Conservation (phyloP, 2,113 vertebrate genomes). For the Apus apus region DNA sequence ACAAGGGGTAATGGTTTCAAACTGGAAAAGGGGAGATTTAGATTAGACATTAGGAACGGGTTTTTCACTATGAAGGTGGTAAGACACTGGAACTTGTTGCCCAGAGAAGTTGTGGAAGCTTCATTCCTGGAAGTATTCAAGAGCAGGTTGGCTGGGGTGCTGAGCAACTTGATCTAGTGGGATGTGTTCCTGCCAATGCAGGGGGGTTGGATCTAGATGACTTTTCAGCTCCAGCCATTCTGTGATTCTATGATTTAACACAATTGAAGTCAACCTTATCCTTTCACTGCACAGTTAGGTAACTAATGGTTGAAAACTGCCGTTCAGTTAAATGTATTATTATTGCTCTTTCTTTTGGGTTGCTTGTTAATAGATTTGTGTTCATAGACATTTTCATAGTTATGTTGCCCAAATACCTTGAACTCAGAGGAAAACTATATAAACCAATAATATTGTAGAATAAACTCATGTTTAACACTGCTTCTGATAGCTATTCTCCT, state of each 20-base stretch:
- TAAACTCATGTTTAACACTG: not conserved
- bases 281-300: not conserved
- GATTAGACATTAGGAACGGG: too few relatives aligned
- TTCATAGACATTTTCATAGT: not conserved
- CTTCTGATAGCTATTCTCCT: not conserved
- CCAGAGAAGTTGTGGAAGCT: too few relatives aligned
- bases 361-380: not conserved
- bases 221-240: too few relatives aligned
- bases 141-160: too few relatives aligned
- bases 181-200: too few relatives aligned
- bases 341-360: not conserved
- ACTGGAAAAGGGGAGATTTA: too few relatives aligned
- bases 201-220: too few relatives aligned
- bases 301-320: not conserved
- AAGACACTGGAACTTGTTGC: too few relatives aligned
- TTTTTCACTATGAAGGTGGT: too few relatives aligned
- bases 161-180: too few relatives aligned
- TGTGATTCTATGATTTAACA: not conserved
- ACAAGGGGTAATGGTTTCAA: too few relatives aligned
- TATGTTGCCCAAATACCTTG: not conserved
- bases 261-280: not conserved
- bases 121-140: too few relatives aligned
- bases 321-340: not conserved
- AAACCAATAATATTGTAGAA: not conserved
- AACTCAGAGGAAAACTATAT: not conserved